These are phyloP conservation scores for Euphydryas editha DNA, from an alignment of 2,888 invertebrate genomes.

Conservation along the genomic window DNA sequence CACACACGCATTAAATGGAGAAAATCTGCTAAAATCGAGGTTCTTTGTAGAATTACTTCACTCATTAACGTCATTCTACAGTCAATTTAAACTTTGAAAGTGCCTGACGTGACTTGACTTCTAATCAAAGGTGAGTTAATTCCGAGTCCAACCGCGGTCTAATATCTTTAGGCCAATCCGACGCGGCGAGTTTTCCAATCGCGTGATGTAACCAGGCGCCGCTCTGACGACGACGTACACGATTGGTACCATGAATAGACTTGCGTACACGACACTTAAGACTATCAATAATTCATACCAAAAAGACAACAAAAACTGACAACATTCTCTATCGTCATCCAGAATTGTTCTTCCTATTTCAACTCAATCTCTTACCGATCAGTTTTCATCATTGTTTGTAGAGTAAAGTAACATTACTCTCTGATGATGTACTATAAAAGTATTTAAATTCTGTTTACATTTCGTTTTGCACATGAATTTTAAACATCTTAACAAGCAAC, in stretches of 20 bases:
- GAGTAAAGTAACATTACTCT: background rate
- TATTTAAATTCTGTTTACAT: constrained; percentile 31
- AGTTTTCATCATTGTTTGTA: constrained; percentile 14
- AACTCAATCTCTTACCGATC: constrained; percentile 30
- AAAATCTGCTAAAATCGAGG: constrained; percentile 51
- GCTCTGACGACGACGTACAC: constrained; percentile 56
- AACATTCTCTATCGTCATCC: constrained; percentile 34
- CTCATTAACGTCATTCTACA: constrained; percentile 72
- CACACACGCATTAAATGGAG: constrained; percentile 54
- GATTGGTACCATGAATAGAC: constrained; percentile 50
- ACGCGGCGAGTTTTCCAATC: constrained; percentile 74
- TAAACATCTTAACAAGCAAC: constrained; percentile 36
- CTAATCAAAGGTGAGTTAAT: constrained; percentile 47
- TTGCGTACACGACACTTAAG: constrained; percentile 45
- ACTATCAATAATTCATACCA: constrained; percentile 51
- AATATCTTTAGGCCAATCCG: constrained; percentile 61
- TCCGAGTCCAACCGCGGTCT: constrained; percentile 64
- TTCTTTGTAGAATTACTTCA: constrained; percentile 48
- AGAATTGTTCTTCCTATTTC: constrained; percentile 33
- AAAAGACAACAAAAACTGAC: constrained; percentile 45
- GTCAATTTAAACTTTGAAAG: constrained; percentile 76
- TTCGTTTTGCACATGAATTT: constrained; percentile 25
- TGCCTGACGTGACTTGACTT: constrained; percentile 72
- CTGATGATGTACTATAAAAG: constrained; percentile 8
- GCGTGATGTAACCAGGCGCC: constrained; percentile 79